A percentile compares a stretch with the other conserved stretches of the same genome.
These are phyloP conservation scores for Drosophila serrata DNA, from an alignment of 1,140 invertebrate species.

Conservation along the genomic window DNA sequence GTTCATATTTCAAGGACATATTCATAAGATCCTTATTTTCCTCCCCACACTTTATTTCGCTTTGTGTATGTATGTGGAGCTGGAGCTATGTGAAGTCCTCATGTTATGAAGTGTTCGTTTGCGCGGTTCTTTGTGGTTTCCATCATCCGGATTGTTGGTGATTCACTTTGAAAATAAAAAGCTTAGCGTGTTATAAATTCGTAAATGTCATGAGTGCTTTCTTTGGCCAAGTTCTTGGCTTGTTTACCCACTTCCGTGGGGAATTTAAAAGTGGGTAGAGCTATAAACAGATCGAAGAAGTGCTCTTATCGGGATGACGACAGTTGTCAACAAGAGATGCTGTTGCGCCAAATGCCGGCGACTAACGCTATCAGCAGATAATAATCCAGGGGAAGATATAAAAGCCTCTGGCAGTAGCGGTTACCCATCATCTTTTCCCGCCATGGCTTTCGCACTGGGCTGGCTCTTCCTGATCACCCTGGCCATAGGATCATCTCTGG, in stretches of 20 bases:
- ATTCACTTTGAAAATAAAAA: slow-evolving; percentile 73
- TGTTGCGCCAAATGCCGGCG: slow-evolving; percentile 66
- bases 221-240: slow-evolving; percentile 15
- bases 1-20: slow-evolving; percentile 4
- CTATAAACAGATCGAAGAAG: slow-evolving; percentile 77
- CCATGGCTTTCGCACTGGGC: slow-evolving; percentile 26
- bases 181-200: slow-evolving; percentile 65
- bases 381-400: slow-evolving; percentile 22
- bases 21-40: slow-evolving; percentile 3
- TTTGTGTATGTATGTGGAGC: slow-evolving; percentile 45
- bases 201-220: slow-evolving; percentile 14
- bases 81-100: slow-evolving; percentile 31
- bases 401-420: slow-evolving; percentile 10
- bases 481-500: slow-evolving; percentile 13
- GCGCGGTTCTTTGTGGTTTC: slow-evolving; percentile 59
- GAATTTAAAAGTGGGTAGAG: slow-evolving; percentile 15
- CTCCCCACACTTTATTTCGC: slow-evolving; percentile 27
- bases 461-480: slow-evolving; percentile 41
- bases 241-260: slow-evolving; percentile 30
- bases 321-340: slow-evolving; percentile 46
- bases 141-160: slow-evolving; percentile 64
- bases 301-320: slow-evolving; percentile 46
- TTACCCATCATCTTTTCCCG: slow-evolving; percentile 13
- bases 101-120: slow-evolving; percentile 67
- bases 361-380: slow-evolving; percentile 46